Evolutionary conservation across 2,113 vertebrate species (phyloP).

Genomic region (Cyanoderma ruficeps): DNA sequence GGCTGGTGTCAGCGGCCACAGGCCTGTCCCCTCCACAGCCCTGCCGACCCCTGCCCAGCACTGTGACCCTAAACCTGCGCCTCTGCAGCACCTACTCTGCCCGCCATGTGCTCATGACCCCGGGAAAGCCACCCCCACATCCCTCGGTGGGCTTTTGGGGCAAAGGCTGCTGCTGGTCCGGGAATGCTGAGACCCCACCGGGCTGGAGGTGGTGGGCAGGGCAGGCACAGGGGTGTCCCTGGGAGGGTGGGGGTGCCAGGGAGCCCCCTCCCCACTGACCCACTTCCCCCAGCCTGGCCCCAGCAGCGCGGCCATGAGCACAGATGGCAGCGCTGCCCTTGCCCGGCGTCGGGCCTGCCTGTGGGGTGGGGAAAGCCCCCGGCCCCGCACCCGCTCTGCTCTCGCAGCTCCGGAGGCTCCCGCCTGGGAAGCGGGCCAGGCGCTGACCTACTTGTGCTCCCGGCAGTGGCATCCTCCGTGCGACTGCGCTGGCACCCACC

Average conservation of each 20-base stretch:
- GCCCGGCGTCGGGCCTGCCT: fast-evolving
- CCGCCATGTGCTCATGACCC: fast-evolving
- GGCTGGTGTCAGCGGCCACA: fast-evolving
- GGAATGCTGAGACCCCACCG: fast-evolving
- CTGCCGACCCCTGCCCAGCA: not conserved
- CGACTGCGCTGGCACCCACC: not conserved
- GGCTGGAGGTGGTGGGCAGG: not conserved
- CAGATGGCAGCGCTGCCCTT: not conserved
- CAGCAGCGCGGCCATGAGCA: fast-evolving
- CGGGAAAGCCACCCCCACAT: fast-evolving
- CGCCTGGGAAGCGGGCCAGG: not conserved
- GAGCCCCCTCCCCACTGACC: not conserved
- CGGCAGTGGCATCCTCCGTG: not conserved
- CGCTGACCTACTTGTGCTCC: constrained; percentile 56
- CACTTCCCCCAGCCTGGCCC: not conserved
- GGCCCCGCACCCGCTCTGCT: not conserved
- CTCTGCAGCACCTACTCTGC: not conserved
- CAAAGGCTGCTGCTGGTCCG: not conserved
- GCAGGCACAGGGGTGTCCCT: not conserved
- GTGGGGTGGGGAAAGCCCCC: not conserved
- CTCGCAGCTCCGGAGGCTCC: not conserved
- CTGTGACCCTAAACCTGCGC: fast-evolving
- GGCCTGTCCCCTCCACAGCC: not conserved
- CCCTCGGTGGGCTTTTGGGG: not conserved
- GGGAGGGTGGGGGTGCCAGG: fast-evolving